Evolutionary conservation across 2,113 vertebrate species (phyloP).

Genomic region (Sciurus niger): DNA sequence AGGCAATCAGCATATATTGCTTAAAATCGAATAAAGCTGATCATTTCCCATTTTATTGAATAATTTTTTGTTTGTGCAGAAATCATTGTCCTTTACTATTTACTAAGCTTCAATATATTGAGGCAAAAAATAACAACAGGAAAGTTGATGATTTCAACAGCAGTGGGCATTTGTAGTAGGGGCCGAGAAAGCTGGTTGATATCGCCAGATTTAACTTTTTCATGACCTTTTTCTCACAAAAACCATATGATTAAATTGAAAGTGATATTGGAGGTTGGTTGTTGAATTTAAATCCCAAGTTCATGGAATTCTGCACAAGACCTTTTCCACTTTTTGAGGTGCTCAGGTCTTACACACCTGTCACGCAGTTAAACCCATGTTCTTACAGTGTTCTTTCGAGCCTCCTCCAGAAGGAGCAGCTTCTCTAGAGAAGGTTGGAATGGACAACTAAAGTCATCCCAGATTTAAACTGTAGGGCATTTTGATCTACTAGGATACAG

Average conservation of each 20-base stretch:
- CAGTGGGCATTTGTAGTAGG: not conserved
- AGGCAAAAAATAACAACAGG: not conserved
- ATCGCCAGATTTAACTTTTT: not conserved
- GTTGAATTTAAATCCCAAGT: not conserved
- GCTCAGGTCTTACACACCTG: not conserved
- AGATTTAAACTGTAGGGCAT: not conserved
- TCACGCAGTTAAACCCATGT: not conserved
- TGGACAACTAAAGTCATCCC: not conserved
- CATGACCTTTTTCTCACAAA: not conserved
- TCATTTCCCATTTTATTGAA: not conserved
- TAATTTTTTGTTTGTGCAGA: conserved; percentile 15
- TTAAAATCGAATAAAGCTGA: not conserved
- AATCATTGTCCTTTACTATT: not conserved
- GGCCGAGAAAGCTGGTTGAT: not conserved
- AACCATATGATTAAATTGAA: not conserved
- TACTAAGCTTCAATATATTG: not conserved
- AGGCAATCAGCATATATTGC: not conserved
- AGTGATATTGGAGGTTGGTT: not conserved
- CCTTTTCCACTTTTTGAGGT: not conserved
- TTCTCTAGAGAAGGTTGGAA: not conserved
- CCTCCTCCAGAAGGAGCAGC: not conserved
- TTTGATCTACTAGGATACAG: not conserved
- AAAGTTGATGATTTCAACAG: not conserved
- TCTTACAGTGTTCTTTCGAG: not conserved
- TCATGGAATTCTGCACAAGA: not conserved